Evolutionary conservation across 1,140 invertebrate species (phyloP), one percentile per base, ranked within the genome.

Genomic region (Vollenhovia emeryi): DNA sequence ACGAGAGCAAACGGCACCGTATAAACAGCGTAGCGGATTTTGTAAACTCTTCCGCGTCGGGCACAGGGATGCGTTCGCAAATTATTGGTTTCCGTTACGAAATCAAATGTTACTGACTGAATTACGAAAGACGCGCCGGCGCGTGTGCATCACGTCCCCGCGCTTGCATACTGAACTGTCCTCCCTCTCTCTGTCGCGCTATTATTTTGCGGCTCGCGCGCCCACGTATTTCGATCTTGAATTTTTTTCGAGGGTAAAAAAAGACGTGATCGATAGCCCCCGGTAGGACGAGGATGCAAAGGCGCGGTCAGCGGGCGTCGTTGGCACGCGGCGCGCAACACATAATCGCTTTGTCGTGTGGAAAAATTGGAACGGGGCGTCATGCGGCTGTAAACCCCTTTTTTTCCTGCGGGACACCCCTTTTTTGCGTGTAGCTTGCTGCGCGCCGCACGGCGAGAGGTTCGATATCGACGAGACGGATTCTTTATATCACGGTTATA

Each of bases 311-410:
- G 66, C 30, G 50, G 62, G 62, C 64, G 75, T 69, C 52, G 43
- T 33, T 13, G 62, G 33, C 60, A 59, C 59, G 40, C 64, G 64
- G 80, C 71, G 80, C 71, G 59, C 57, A 74, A 45, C 71, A 62
- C 80, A 52, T 84, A 84, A 84, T 84, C 69, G 80, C 71, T 36
- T 24, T 57, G 73, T 84, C 55, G 80, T 76, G 68, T 30, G 73
- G 73, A 84, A 76, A 84, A 84, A 84, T 84, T 84, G 24, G 40
- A 55, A 36, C 71, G 40, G 57, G 24, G 55, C 57, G 71, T 84
- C 43, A 62, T 27, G 80, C 43, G 71, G 43, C 30, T 62, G 71
- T 76, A 52, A 59, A 57, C 24, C 45, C 52, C 40, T 21, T 40
- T 43, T 80, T 33, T 71, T 50, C 13, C 78, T 27, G 15, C 62